phyloP scores from a whole-genome alignment of 2,797 vertebrate species.

The Tragelaphus eurycerus region DNA sequence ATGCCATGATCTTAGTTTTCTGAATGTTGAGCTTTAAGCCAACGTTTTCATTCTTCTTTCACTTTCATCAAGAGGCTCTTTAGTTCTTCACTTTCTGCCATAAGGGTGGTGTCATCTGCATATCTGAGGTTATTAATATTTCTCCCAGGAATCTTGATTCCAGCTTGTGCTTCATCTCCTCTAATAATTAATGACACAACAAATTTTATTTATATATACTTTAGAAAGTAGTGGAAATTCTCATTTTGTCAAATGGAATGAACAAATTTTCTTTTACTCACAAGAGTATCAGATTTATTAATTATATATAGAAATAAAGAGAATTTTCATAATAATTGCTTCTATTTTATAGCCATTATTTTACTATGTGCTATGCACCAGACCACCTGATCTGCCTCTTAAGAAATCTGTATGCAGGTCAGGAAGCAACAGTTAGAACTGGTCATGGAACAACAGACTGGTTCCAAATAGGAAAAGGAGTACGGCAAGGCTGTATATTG shows the following conservation, averaged over 20 bases:
- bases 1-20: neutral
- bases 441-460: no score
- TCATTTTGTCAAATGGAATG: neutral
- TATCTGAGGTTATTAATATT: neutral
- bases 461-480: no score
- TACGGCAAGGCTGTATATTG: no score
- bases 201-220: conserved; percentile 8
- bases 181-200: neutral
- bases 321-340: neutral
- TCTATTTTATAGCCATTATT: neutral
- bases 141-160: neutral
- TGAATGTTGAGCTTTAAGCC: neutral
- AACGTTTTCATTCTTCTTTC: neutral
- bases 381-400: no score
- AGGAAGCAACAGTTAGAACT: no score
- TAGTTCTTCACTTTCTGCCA: neutral
- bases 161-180: neutral
- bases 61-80: neutral
- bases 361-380: neutral
- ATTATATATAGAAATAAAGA: neutral
- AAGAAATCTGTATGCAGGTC: no score
- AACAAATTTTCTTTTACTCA: neutral
- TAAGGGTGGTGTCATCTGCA: neutral
- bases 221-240: neutral
- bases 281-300: neutral